Conservation (phyloP, 53 echinoderm and acorn worm genomes). For the Paracentrotus lividus region DNA sequence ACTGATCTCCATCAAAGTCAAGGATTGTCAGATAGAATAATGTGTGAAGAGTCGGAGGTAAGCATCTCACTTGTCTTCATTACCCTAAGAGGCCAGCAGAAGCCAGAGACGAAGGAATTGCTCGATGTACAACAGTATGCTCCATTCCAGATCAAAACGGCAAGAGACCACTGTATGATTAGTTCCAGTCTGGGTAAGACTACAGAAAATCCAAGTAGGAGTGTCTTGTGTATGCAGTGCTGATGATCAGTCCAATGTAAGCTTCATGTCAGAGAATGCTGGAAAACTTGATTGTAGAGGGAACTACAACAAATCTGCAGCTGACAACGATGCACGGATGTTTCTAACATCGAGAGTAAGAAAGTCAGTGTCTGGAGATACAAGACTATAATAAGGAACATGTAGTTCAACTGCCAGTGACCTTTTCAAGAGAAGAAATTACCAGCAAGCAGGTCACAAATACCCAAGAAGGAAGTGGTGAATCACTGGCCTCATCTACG, state of each 20-base stretch:
- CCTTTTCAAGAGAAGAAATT: neutral
- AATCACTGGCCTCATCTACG: neutral
- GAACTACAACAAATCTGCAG: neutral
- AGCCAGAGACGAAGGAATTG: neutral
- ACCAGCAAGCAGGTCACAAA: slow-evolving; percentile 42
- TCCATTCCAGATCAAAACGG: neutral
- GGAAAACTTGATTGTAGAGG: neutral
- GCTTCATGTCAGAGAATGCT: neutral
- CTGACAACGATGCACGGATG: slow-evolving; percentile 33
- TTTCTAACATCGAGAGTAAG: slow-evolving; percentile 19
- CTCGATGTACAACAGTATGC: neutral
- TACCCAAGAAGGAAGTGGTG: slow-evolving; percentile 27
- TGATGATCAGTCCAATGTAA: neutral
- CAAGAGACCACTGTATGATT: slow-evolving; percentile 26
- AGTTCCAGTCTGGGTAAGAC: slow-evolving; percentile 50
- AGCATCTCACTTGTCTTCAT: neutral
- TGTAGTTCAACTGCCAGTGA: slow-evolving; percentile 48
- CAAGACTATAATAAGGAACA: slow-evolving; percentile 54
- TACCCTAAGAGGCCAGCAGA: neutral
- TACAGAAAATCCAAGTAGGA: neutral
- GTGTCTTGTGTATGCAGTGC: neutral
- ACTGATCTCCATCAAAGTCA: no score
- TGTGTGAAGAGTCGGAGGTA: neutral
- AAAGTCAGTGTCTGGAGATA: slow-evolving; percentile 62
- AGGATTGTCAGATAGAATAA: neutral